Evolutionary conservation across 1,140 invertebrate species (phyloP).

Genomic region (Aricia agestis): DNA sequence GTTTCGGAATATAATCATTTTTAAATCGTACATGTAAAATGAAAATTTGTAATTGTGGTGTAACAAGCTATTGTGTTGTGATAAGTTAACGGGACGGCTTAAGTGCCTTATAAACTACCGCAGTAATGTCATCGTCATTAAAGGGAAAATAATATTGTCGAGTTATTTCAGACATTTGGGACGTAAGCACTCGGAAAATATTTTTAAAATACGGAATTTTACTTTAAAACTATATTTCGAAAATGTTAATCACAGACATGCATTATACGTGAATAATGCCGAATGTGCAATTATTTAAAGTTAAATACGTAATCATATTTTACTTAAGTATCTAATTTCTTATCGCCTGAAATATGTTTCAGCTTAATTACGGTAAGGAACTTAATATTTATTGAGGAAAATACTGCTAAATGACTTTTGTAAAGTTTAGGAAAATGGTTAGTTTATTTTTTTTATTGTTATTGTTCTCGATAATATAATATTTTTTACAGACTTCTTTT

Average conservation of each 20-base stretch:
- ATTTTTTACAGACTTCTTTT: too few species aligned
- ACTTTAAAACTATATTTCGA: background rate
- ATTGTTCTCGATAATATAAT: too few species aligned
- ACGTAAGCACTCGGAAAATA: conserved; percentile 7
- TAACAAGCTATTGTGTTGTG: conserved; percentile 6
- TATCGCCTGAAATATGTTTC: background rate
- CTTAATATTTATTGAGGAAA: background rate
- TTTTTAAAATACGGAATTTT: conserved; percentile 3
- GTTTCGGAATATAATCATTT: background rate
- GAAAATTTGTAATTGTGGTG: background rate
- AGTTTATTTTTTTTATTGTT: too few species aligned
- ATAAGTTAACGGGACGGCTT: conserved; percentile 1
- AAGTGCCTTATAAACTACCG: conserved; percentile 2
- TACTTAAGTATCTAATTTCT: background rate
- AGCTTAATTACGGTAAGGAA: background rate
- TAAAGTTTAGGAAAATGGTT: too few species aligned
- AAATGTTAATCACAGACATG: conserved; percentile 2
- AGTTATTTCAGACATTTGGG: background rate
- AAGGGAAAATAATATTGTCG: background rate
- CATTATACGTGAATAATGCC: background rate
- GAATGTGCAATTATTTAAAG: background rate
- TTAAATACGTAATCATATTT: background rate
- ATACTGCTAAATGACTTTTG: too few species aligned
- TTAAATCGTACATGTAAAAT: conserved; percentile 6
- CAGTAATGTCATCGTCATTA: background rate